Evolutionary conservation across 2,888 invertebrate genomes (phyloP).

Genomic region (Caenorhabditis virilis): DNA sequence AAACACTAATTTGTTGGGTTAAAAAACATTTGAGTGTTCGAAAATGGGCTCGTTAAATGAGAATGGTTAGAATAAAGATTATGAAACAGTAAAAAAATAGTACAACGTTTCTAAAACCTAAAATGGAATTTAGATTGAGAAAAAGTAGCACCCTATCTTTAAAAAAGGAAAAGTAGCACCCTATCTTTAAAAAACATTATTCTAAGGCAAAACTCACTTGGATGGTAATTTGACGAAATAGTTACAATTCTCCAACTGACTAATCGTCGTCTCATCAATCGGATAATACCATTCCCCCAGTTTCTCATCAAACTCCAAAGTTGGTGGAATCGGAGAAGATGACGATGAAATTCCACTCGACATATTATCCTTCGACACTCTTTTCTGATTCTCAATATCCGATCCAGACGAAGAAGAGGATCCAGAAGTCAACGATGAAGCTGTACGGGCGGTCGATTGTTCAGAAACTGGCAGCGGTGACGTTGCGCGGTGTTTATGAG

Average conservation of each 20-base stretch:
- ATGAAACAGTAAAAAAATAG: too few relatives aligned
- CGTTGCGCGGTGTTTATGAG: too few relatives aligned
- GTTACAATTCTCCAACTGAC: constrained; percentile 44
- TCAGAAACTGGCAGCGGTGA: constrained; percentile 16
- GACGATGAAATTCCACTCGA: constrained; percentile 9
- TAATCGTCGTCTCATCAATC: constrained; percentile 32
- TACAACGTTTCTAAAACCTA: too few relatives aligned
- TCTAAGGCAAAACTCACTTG: constrained; percentile 28
- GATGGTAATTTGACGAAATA: constrained; percentile 47
- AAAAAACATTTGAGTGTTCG: too few relatives aligned
- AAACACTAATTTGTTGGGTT: too few relatives aligned
- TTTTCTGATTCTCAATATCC: constrained; percentile 2
- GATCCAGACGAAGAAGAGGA: constrained; percentile 10
- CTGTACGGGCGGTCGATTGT: constrained; percentile 12
- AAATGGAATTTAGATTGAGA: too few relatives aligned
- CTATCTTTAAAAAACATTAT: neutral
- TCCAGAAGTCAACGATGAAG: constrained; percentile 14
- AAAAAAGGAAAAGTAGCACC: too few relatives aligned
- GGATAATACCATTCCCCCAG: constrained; percentile 46
- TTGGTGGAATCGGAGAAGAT: constrained; percentile 10
- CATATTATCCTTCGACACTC: too few relatives aligned
- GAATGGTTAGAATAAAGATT: too few relatives aligned
- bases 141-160: too few relatives aligned
- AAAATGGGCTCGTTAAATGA: too few relatives aligned
- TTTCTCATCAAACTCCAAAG: constrained; percentile 40